Conservation (phyloP, 2,113 vertebrate species). For the Sciurus niger region DNA sequence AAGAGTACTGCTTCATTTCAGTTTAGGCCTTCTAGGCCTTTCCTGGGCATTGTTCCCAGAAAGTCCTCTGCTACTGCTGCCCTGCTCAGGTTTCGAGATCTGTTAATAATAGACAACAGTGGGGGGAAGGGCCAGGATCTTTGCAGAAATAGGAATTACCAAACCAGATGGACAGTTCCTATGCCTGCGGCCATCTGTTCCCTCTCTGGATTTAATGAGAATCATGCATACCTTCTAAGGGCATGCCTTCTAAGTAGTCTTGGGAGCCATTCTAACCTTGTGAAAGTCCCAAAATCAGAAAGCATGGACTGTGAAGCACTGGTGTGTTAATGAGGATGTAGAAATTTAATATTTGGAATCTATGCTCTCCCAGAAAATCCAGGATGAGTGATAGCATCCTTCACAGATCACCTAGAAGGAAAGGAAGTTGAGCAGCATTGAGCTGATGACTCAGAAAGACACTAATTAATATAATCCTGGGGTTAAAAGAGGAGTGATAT, state of each 20-base stretch:
- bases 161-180: constrained; percentile 60
- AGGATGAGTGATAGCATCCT: not conserved
- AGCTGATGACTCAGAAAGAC: not conserved
- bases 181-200: not conserved
- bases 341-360: constrained; percentile 50
- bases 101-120: constrained; percentile 81
- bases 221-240: not conserved
- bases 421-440: not conserved
- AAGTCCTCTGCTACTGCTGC: constrained; percentile 69
- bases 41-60: constrained; percentile 79
- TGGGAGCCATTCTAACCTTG: constrained; percentile 3
- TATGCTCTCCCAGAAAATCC: constrained; percentile 8
- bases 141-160: constrained; percentile 68
- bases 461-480: not conserved
- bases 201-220: not conserved
- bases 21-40: constrained; percentile 68
- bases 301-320: not conserved
- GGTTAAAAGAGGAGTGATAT: not conserved
- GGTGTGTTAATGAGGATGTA: not conserved
- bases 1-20: constrained; percentile 55
- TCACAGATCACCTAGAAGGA: not conserved
- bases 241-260: not conserved
- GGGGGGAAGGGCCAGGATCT: constrained; percentile 69
- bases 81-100: constrained; percentile 80
- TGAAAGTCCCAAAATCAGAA: not conserved